Conservation (phyloP, 2,797 vertebrate species). For the Euthynnus affinis region DNA sequence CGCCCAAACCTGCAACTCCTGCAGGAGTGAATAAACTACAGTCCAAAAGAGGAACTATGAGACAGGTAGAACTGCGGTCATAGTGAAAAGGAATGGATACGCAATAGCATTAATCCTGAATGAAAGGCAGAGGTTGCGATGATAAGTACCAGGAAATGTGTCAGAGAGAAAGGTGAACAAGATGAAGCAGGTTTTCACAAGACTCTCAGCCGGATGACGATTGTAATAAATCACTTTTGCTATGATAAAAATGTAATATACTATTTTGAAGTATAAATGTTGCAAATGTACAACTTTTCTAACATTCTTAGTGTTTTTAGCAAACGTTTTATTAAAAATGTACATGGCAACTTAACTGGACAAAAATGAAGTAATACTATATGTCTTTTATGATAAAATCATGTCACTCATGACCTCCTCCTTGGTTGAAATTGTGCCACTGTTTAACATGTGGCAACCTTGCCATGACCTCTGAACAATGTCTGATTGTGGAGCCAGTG, state of each 20-base stretch:
- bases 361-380: neutral
- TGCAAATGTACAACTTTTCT: constrained; percentile 54
- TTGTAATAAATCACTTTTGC: constrained; percentile 47
- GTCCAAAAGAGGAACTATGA: constrained; percentile 31
- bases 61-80: constrained; percentile 11
- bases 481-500: constrained; percentile 51
- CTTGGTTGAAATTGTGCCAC: constrained; percentile 60
- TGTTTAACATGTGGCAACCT: constrained; percentile 44
- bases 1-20: constrained; percentile 47
- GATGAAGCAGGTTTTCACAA: constrained; percentile 7
- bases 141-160: constrained; percentile 7
- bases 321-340: constrained; percentile 32
- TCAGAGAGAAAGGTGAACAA: constrained; percentile 21
- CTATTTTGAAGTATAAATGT: constrained; percentile 25
- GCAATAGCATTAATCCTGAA: constrained; percentile 9
- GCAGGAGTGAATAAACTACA: constrained; percentile 34
- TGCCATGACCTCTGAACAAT: constrained; percentile 48
- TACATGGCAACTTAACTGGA: constrained; percentile 32
- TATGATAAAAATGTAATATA: constrained; percentile 30
- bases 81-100: constrained; percentile 17
- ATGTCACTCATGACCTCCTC: constrained; percentile 27
- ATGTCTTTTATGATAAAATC: constrained; percentile 25
- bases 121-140: constrained; percentile 29
- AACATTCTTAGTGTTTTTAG: constrained; percentile 51
- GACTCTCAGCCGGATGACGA: constrained; percentile 6